Base-by-base conservation (phyloP, 2,888 invertebrate genomes). In the Cheilosia vernalis region DNA sequence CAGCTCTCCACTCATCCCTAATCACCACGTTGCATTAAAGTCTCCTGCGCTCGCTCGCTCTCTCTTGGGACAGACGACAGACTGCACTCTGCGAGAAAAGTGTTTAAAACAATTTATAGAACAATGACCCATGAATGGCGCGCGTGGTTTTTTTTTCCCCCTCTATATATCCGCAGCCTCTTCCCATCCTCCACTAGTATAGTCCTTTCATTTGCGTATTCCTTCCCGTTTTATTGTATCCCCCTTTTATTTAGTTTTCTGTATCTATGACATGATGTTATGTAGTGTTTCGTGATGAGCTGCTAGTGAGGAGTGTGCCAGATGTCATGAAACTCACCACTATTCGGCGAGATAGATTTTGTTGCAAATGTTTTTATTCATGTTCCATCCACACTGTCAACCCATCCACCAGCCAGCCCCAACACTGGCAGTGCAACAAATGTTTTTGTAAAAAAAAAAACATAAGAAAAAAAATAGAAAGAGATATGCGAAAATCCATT, bases 41-140 rank as follows among this genome's bases (percentile, higher is more conserved):
- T 19, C 55, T 70, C 53, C 49, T 37, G 53, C 30, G 9, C 7
- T 56, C 58, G 49, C 42, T 56, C 49, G 13, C 17, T n/a, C 47
- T 7, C 9, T 17, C 7, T 6, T 9, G 47, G 9, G 19, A 10
- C n/a, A 6, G 67, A 30, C 30, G 19, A 10, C n/a, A 6, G 67
- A 30, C 30, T 69, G 53, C 21, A 56, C 60, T 74, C 63, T 74
- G 40, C 44, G 53, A 60, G 53, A 73, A 83, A 79, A 84, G 70
- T 80, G 69, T 76, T 84, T 80, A 66, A 81, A 72, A 72, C 76
- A 85, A 80, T 85, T 85, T 80, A 80, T 85, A 66, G 84, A 85
- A 85, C 84, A 85, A 85, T 85, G 84, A 85, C 84, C 84, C 84
- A 76, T 85, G 84, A 80, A 74, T 79, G 64, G 69, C 63, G 63